Evolutionary conservation across 2,888 invertebrate species (phyloP).

Genomic region (Gisinianus flammeolus): DNA sequence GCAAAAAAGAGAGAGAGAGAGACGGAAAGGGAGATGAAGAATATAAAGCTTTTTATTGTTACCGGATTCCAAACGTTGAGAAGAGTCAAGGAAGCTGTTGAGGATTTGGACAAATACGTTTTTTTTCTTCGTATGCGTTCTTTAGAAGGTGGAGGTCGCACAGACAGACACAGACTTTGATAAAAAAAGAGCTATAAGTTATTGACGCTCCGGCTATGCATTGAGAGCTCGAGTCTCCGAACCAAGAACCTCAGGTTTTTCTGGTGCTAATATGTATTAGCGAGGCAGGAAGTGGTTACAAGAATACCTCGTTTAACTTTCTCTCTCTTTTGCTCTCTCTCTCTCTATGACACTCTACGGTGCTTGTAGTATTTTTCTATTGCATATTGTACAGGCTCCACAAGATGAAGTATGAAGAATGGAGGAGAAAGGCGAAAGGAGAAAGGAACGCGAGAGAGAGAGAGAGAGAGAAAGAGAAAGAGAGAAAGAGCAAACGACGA

Average conservation of each 20-base stretch:
- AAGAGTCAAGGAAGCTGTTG: constrained; percentile 21
- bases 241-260: no score
- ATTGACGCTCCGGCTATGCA: constrained; percentile 41
- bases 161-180: constrained; percentile 31
- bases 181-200: constrained; percentile 47
- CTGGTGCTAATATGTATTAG: no score
- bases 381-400: constrained; percentile 2
- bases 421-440: not conserved
- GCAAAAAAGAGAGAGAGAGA: not conserved
- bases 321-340: no score
- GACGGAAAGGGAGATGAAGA: not conserved
- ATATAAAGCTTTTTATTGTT: not conserved
- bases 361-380: no score
- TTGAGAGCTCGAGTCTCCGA: no score
- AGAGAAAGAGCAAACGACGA: not conserved
- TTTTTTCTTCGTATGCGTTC: not conserved
- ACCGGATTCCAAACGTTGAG: not conserved
- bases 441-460: no score
- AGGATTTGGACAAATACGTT: constrained; percentile 44
- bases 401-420: constrained; percentile 16
- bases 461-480: no score
- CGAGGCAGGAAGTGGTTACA: no score
- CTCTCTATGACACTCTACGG: no score
- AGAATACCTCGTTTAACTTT: no score
- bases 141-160: constrained; percentile 45